phyloP scores from a whole-genome alignment of 2,113 vertebrate genomes.

The Siphamia tubifer region DNA sequence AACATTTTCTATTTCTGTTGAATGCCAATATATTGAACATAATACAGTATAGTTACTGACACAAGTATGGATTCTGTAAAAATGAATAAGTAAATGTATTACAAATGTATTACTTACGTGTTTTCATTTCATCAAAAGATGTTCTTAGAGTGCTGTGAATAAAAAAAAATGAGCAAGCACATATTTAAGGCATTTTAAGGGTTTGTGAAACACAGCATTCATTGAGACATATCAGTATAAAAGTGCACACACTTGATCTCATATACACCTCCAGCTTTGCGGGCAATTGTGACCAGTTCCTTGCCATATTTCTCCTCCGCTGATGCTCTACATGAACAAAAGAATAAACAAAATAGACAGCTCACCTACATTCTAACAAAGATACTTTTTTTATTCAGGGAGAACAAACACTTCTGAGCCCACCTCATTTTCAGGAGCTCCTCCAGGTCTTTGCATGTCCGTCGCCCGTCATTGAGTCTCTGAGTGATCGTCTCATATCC shows the following conservation, averaged over 20 bases:
- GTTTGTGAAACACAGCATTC: background rate
- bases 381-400: background rate
- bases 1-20: constrained; percentile 88
- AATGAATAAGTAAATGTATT: too few relatives aligned
- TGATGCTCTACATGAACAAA: constrained; percentile 79
- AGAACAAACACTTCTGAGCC: background rate
- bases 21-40: background rate
- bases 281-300: constrained; percentile 88
- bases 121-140: constrained; percentile 90
- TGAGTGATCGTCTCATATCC: constrained; percentile 88
- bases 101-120: constrained; percentile 80
- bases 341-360: background rate
- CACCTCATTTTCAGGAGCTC: constrained; percentile 92
- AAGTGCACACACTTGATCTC: constrained; percentile 84
- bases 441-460: constrained; percentile 93
- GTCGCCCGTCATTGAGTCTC: constrained; percentile 87
- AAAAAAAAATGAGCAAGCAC: background rate
- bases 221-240: background rate
- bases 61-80: background rate
- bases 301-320: constrained; percentile 95
- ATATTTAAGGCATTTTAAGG: too few relatives aligned
- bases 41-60: background rate
- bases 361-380: background rate
- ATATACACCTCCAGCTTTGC: constrained; percentile 88
- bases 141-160: constrained; percentile 85